Conservation (phyloP, 2,888 invertebrate genomes). For the Tipula vernalis region DNA sequence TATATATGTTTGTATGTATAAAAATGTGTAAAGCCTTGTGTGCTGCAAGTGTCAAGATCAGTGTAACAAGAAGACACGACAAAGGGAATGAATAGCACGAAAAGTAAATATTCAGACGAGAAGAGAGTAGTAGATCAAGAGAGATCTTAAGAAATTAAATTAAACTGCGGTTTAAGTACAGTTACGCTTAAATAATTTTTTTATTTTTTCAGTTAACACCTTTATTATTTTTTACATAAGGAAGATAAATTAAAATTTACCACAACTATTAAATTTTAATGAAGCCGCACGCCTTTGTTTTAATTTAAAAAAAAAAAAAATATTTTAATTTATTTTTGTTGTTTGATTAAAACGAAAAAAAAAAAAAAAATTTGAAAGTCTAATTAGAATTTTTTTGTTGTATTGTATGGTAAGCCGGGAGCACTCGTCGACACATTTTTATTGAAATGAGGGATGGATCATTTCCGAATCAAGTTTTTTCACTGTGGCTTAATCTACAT, state of each 20-base stretch:
- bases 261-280: neutral
- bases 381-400: neutral
- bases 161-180: neutral
- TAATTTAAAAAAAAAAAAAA: neutral
- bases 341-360: neutral
- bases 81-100: neutral
- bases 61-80: neutral
- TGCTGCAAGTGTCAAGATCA: constrained; percentile 4
- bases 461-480: neutral
- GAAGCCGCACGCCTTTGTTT: neutral
- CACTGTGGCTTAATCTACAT: neutral
- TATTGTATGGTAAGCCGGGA: neutral
- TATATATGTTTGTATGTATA: neutral
- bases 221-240: neutral
- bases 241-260: neutral
- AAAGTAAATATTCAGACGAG: neutral
- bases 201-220: neutral
- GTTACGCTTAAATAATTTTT: neutral
- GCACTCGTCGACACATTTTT: too few relatives aligned
- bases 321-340: neutral
- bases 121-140: neutral
- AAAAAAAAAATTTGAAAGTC: neutral
- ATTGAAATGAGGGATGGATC: neutral
- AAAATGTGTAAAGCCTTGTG: neutral
- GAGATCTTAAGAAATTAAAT: neutral